Evolutionary conservation across 1,140 invertebrate species (phyloP).

Genomic region (Ctenoplectra terminalis): DNA sequence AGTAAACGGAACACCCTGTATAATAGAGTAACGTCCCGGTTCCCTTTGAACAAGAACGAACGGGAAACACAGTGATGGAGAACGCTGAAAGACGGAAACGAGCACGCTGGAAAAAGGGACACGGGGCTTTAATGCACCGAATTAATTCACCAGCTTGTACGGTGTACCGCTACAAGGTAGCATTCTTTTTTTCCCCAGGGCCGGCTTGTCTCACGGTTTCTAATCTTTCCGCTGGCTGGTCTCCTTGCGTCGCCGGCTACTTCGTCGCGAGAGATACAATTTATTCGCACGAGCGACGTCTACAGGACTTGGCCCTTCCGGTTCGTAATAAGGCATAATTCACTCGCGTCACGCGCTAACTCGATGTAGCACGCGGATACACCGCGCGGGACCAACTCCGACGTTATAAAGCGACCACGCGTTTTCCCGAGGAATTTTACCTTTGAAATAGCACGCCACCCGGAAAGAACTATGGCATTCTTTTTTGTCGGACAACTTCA

Average conservation of each 20-base stretch:
- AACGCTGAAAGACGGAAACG: neutral
- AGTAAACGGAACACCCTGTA: no score
- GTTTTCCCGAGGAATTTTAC: neutral
- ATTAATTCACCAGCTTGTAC: slow-evolving; percentile 37
- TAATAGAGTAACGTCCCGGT: neutral
- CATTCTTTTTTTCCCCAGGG: neutral
- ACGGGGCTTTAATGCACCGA: slow-evolving; percentile 13
- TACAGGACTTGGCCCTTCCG: slow-evolving; percentile 31
- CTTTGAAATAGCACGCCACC: neutral
- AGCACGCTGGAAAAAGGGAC: neutral
- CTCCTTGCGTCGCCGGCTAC: no score
- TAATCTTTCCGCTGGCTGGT: slow-evolving; percentile 1
- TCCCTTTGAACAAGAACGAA: neutral
- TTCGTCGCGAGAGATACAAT: slow-evolving; percentile 16
- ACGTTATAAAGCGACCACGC: neutral
- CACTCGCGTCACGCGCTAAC: slow-evolving; percentile 14
- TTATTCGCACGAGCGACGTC: slow-evolving; percentile 39
- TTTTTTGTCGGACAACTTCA: no score
- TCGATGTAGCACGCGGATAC: neutral
- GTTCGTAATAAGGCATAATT: slow-evolving; percentile 43
- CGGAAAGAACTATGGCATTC: neutral
- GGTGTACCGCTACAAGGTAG: neutral
- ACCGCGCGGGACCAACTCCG: neutral
- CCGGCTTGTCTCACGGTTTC: neutral
- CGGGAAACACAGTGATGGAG: neutral